Percentiles rank a stretch among this genome's conserved stretches.
Conservation (phyloP, 2,113 vertebrate genomes). For the Gorsachius goisagi region DNA sequence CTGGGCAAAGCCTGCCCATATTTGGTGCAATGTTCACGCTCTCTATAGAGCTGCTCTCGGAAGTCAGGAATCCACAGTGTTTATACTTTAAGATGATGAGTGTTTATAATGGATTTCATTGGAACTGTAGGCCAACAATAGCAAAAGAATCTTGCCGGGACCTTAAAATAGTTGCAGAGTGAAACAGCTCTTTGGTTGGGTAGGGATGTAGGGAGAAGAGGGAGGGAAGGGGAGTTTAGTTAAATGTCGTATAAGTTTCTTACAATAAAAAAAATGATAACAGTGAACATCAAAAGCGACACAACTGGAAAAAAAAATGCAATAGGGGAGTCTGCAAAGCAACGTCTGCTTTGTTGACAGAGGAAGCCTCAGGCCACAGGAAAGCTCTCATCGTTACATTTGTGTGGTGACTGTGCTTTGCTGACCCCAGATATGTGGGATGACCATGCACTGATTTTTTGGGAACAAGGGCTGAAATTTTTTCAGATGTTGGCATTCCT, state of each 20-base stretch:
- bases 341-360: neutral
- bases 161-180: slow-evolving; percentile 12
- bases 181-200: neutral
- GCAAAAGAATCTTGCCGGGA: slow-evolving; percentile 29
- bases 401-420: neutral
- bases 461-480: neutral
- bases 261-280: neutral
- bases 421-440: neutral
- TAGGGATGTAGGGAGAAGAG: neutral
- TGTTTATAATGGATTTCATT: slow-evolving; percentile 36
- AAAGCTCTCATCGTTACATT: neutral
- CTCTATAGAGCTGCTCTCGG: slow-evolving; percentile 4
- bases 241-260: neutral
- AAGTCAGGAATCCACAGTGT: slow-evolving; percentile 59
- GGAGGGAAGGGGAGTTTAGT: neutral
- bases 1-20: slow-evolving; percentile 41
- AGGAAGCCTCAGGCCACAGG: neutral
- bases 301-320: neutral
- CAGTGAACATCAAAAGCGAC: neutral
- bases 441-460: neutral
- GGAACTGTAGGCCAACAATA: slow-evolving; percentile 39
- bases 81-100: slow-evolving; percentile 32
- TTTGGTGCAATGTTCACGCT: slow-evolving; percentile 39
- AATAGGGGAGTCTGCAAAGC: neutral
- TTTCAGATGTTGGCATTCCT: neutral